A percentile compares a stretch with the other conserved stretches of the same genome.
Evolutionary conservation across 1,140 invertebrate genomes (phyloP).

Genomic region (Heterodera schachtii): DNA sequence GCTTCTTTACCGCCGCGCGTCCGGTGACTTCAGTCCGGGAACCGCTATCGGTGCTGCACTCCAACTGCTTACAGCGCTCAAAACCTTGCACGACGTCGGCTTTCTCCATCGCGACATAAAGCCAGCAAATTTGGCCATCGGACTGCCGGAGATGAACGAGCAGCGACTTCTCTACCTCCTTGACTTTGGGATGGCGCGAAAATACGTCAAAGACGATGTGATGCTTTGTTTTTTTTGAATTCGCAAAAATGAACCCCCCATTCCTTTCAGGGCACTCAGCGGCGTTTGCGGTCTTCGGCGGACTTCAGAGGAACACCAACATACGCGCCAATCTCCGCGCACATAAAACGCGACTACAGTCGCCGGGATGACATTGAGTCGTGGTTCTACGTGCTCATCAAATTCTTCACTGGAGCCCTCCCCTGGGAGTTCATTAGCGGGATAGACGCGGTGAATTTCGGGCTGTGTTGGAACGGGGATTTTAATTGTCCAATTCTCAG

Average conservation of each 20-base stretch:
- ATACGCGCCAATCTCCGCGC: too few species aligned
- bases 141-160: background rate
- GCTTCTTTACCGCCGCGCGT: too few species aligned
- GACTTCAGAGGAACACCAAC: slow-evolving; percentile 22
- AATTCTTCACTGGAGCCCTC: too few species aligned
- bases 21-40: too few species aligned
- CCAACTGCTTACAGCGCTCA: too few species aligned
- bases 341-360: too few species aligned
- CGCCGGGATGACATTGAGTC: too few species aligned
- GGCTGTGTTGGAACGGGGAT: too few species aligned
- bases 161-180: background rate
- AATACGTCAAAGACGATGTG: background rate
- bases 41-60: too few species aligned
- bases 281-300: background rate
- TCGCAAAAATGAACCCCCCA: background rate
- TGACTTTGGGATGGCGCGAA: slow-evolving; percentile 14
- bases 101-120: slow-evolving; percentile 20
- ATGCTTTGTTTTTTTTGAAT: background rate
- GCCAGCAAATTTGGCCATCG: background rate
- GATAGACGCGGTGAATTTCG: slow-evolving; percentile 48
- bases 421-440: too few species aligned
- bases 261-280: background rate
- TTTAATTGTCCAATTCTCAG: slow-evolving; percentile 18
- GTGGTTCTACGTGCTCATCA: too few species aligned
- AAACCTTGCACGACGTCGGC: background rate